Base-by-base conservation (phyloP, 2,888 invertebrate genomes). In the Mesorhabditis sp. region DNA sequence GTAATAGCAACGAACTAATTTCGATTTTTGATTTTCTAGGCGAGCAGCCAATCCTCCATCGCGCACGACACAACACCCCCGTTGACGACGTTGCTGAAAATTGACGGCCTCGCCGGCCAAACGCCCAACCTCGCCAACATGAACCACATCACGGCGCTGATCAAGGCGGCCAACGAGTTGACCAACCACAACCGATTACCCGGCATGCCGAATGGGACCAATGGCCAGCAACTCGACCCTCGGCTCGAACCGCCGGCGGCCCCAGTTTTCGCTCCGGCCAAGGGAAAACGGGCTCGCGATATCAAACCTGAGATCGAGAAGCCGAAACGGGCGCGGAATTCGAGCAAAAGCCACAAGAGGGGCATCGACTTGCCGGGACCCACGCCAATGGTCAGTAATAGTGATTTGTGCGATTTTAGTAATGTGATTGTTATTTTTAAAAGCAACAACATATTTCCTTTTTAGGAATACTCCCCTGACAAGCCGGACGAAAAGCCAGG, bases 51-150 rank as follows among this genome's bases (percentile, higher is more conserved):
- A 10, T 77, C 77, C 3, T 75, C 75, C 0, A 75, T 74, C 0
- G 79, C 72, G 3, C 69, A 72, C 62, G 74, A 76, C 41, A 66
- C 72, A 10, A 75, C 77, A n/a, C 77, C 77, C 28, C 76, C 77
- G 0, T 50, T 77, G 41, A 13, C 65, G 43, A 43, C 13, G 41
- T n/a, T 43, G 28, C 45, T 15, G 10, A n/a, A 10, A 41, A 44
- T 43, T 5, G 3, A 64, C 66, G 5, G 64, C 62, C 10, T 41
- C 67, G 0, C 4, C 66, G 45, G 61, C 67, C 43, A 67, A 62
- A 43, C 66, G 45, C 42, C 10, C 44, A 70, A 58, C 50, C 28
- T 28, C 28, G 28, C 28, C 28, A 64, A 44, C 41, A 45, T 70
- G 15, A 70, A 70, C 43, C 28, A 28, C 28, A 28, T 28, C 28